phyloP scores from a whole-genome alignment of 2,888 invertebrate species.

The Nipponacmea schrenckii region DNA sequence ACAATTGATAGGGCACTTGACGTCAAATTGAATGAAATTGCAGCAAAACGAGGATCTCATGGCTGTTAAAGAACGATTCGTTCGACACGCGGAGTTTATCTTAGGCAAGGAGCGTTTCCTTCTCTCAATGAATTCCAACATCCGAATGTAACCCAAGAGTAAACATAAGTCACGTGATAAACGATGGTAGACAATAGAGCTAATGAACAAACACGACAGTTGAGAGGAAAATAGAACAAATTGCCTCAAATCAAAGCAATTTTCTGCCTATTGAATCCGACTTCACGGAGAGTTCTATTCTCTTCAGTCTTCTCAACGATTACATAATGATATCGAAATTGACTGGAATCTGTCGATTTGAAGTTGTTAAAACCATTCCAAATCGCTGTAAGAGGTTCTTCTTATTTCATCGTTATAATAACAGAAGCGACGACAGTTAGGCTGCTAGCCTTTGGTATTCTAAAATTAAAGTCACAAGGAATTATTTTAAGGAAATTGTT shows the following conservation, averaged over 20 bases:
- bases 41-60: constrained; percentile 5
- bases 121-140: background rate
- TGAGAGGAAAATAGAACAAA: constrained; percentile 16
- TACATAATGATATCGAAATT: constrained; percentile 23
- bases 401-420: background rate
- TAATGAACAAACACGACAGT: constrained; percentile 31
- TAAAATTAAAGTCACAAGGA: no score
- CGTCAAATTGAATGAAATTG: constrained; percentile 5
- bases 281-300: constrained; percentile 15
- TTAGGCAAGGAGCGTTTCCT: background rate
- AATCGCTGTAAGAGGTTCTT: no score
- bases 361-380: constrained; percentile 21
- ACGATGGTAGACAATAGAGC: constrained; percentile 26
- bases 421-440: background rate
- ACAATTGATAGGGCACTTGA: constrained; percentile 5
- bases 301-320: constrained; percentile 16
- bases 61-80: background rate
- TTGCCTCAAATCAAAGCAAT: constrained; percentile 5
- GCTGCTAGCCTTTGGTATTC: no score
- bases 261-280: constrained; percentile 8
- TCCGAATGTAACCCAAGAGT: constrained; percentile 1
- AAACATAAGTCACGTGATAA: constrained; percentile 17
- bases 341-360: constrained; percentile 15
- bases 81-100: constrained; percentile 1
- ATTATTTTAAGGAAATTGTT: no score